Base-by-base conservation (phyloP, 1,140 invertebrate genomes). In the Dendroctonus valens region DNA sequence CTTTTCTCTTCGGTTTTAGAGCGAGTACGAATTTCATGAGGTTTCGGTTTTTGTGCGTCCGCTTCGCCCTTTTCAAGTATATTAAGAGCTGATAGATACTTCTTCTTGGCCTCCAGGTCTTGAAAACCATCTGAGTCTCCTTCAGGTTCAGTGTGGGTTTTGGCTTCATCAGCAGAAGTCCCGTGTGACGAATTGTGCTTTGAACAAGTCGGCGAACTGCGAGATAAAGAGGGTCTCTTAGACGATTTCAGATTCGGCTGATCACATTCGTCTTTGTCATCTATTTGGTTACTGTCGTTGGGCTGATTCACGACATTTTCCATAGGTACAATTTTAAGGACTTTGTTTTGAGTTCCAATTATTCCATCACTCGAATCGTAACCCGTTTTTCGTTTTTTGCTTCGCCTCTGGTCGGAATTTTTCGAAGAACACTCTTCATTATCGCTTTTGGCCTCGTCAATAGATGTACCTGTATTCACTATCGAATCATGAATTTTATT, bases 71-170 rank as follows among this genome's bases (percentile, higher is more conserved):
- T 74, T 49, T 74, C 73, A 1, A 70, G 70, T 40, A 76, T 75
- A 53, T 76, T 75, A 41, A 76, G 70, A 7, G 75, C 75, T 0
- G 74, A 75, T 12, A 76, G 51, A 57, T 75, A 76, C 44, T 75
- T 69, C 54, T 69, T 66, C 58, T 75, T 74, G 3, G 64, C 71
- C 55, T 74, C 76, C 62, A 74, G 67, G 49, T 76, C 70, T 53
- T 73, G 65, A 39, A 53, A 41, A n/a, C 69, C 64, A 39, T 3
- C 50, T 38, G 62, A 67, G 12, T 65, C 74, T 0, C 76, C 75
- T 41, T 79, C 76, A 37, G 69, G 70, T 37, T 71, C 70, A 7
- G 77, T 72, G 67, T 80, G 79, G 38, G 69, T 79, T 73, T 81
- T 81, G 14, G 80, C 79, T 51, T 78, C 67, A 6, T 72, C 66